Percentiles rank a stretch among this genome's conserved stretches.
Conservation (phyloP, 2,888 invertebrate genomes). For the Leptarthrus brevirostris region DNA sequence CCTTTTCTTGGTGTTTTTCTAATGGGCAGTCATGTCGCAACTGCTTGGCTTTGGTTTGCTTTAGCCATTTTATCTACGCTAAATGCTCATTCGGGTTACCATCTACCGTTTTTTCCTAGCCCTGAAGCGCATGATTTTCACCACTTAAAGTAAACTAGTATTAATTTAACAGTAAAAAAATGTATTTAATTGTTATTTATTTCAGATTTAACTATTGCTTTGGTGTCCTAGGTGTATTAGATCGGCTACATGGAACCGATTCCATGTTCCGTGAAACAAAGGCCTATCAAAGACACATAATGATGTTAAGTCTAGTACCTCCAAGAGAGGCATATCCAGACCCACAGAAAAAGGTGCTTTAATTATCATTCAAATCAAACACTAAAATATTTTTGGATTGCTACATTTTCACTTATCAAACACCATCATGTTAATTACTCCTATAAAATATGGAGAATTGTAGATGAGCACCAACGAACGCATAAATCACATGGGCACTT, state of each 20-base stretch:
- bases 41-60: conserved; percentile 82
- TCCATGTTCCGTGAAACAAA: conserved; percentile 78
- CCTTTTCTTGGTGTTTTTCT: conserved; percentile 79
- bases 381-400: neutral
- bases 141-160: conserved; percentile 76
- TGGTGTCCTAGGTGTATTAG: conserved; percentile 84
- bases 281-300: conserved; percentile 77
- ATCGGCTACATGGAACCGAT: conserved; percentile 86
- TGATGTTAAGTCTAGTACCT: conserved; percentile 76
- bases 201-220: conserved; percentile 85
- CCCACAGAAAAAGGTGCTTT: conserved; percentile 62
- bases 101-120: conserved; percentile 85
- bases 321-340: conserved; percentile 78
- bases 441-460: conserved; percentile 3
- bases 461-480: conserved; percentile 19
- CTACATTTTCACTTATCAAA: conserved; percentile 2
- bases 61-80: conserved; percentile 82
- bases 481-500: neutral
- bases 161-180: too few relatives aligned
- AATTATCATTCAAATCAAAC: neutral
- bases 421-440: conserved; percentile 8
- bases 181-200: conserved; percentile 12
- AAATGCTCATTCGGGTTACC: conserved; percentile 87
- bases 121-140: conserved; percentile 91
- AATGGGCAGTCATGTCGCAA: conserved; percentile 81